A percentile compares a stretch with the other conserved stretches of the same genome.
Evolutionary conservation across 2,888 invertebrate genomes (phyloP).

Genomic region (Digitonthophagus gazella): DNA sequence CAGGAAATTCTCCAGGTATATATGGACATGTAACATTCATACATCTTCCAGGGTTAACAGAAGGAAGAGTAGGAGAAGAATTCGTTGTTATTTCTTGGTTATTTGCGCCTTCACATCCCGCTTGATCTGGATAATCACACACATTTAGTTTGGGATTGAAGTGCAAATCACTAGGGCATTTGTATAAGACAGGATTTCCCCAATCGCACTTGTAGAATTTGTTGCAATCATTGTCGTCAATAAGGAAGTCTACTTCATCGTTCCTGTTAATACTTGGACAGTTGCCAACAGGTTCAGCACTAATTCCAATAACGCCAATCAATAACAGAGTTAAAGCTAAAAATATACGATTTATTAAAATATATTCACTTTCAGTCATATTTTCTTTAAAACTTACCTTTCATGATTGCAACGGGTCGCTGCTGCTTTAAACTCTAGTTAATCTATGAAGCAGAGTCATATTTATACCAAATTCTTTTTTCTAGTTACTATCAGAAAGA

Average conservation of each 20-base stretch:
- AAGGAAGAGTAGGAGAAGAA: neutral
- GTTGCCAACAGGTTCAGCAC: neutral
- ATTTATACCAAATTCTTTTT: neutral
- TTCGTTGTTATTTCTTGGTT: too few relatives aligned
- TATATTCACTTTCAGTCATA: too few relatives aligned
- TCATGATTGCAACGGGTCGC: too few relatives aligned
- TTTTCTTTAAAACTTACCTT: too few relatives aligned
- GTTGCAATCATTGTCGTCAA: neutral
- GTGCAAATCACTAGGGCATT: neutral
- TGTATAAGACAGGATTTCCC: slow-evolving; percentile 3
- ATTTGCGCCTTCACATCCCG: neutral
- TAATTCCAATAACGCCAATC: neutral
- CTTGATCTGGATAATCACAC: slow-evolving; percentile 9
- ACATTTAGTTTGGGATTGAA: neutral
- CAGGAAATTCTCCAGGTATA: neutral
- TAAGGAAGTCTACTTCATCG: slow-evolving; percentile 2
- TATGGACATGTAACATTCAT: neutral
- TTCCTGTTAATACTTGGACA: neutral
- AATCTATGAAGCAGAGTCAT: too few relatives aligned
- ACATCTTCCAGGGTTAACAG: neutral
- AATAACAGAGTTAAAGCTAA: neutral
- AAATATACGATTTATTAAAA: neutral
- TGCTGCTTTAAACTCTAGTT: too few relatives aligned
- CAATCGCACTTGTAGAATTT: slow-evolving; percentile 19
- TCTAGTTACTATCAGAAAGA: neutral